Conservation (phyloP, 2,797 vertebrate genomes). For the Thripadectes ignobilis region DNA sequence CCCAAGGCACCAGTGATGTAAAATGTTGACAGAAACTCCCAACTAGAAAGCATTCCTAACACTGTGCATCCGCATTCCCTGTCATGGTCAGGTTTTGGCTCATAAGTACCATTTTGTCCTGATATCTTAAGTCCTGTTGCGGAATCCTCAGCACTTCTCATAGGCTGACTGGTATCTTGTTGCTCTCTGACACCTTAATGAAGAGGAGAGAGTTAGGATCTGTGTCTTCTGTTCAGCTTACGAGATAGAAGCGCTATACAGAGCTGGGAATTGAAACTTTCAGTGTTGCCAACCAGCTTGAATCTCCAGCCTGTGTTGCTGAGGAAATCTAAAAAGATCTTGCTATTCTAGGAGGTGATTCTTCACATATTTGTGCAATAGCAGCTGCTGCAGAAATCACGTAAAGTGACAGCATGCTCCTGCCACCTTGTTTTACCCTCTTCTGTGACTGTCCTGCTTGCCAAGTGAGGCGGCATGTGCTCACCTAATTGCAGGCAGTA, state of each 20-base stretch:
- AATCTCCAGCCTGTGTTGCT: not conserved
- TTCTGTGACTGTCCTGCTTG: not conserved
- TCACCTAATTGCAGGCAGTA: not conserved
- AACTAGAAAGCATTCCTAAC: not conserved
- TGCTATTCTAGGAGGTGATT: slow-evolving; percentile 10
- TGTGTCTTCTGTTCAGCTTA: not conserved
- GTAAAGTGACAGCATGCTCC: not conserved
- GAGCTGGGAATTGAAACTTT: not conserved
- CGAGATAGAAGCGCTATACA: not conserved
- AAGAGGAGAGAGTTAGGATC: not conserved
- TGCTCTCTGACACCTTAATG: not conserved
- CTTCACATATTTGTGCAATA: slow-evolving; percentile 3
- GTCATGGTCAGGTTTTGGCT: not conserved
- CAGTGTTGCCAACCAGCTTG: not conserved
- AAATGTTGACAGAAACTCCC: not conserved
- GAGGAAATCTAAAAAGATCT: not conserved
- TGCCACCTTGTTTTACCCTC: not conserved
- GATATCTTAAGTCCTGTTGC: not conserved
- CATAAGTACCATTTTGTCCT: not conserved
- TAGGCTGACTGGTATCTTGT: not conserved
- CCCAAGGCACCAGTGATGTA: not conserved
- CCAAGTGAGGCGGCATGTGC: not conserved
- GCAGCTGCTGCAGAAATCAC: slow-evolving; percentile 1
- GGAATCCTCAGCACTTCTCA: not conserved
- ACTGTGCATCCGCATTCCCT: fast-evolving